Percentiles rank a stretch among this genome's conserved stretches.
These are phyloP conservation scores for Gorsachius magnificus DNA, from an alignment of 2,797 vertebrate genomes.

Conservation along the genomic window DNA sequence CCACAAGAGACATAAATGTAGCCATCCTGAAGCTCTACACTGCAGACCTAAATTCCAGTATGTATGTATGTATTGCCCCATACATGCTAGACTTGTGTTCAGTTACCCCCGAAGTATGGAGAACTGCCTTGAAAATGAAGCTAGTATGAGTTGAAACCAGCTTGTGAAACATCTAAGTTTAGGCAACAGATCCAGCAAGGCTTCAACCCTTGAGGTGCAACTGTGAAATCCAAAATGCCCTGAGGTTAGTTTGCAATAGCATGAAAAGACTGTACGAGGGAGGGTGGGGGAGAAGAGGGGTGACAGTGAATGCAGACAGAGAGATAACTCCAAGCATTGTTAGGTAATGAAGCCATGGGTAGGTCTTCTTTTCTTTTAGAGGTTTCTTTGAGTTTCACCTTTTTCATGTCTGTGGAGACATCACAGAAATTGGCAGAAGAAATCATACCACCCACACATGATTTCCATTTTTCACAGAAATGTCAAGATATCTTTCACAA, in stretches of 20 bases:
- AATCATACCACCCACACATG: background rate
- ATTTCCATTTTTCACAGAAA: background rate
- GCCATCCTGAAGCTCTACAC: background rate
- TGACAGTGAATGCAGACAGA: background rate
- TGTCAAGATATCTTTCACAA: background rate
- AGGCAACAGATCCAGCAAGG: background rate
- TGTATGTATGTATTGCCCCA: background rate
- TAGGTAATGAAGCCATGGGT: background rate
- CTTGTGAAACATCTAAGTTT: background rate
- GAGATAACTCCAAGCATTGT: background rate
- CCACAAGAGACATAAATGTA: background rate
- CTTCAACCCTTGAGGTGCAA: background rate
- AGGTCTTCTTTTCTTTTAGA: background rate
- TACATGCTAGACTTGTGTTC: background rate
- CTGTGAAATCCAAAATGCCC: background rate
- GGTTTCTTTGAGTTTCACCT: background rate
- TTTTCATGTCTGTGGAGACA: background rate
- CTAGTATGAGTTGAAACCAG: background rate
- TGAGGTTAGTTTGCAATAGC: background rate
- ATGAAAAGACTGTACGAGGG: background rate
- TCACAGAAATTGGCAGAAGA: background rate
- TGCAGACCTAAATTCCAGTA: background rate
- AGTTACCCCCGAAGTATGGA: background rate
- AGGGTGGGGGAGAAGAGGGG: background rate
- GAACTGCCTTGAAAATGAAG: background rate